Conservation (phyloP, 2,113 vertebrate species). For the Cyanistes caeruleus region DNA sequence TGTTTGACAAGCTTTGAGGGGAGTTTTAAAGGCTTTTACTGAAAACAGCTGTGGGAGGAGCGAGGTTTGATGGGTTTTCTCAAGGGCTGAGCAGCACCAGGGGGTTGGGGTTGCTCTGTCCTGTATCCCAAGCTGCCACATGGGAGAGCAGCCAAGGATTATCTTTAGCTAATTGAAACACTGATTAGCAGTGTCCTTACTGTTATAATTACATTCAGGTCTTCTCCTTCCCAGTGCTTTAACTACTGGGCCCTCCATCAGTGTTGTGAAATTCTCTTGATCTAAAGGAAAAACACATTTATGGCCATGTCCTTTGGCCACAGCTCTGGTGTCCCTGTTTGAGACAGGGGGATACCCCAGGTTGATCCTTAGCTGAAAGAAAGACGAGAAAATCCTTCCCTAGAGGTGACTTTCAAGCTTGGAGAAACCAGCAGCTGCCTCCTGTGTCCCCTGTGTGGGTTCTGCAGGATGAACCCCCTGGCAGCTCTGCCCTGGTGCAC, state of each 20-base stretch:
- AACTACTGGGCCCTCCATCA: background rate
- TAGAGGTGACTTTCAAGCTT: background rate
- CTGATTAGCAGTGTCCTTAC: background rate
- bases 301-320: background rate
- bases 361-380: background rate
- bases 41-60: background rate
- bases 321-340: background rate
- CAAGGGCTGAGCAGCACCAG: background rate
- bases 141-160: background rate
- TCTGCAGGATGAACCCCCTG: background rate
- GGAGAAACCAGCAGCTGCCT: background rate
- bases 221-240: background rate
- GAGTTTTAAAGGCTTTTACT: conserved; percentile 25
- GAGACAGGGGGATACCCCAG: background rate
- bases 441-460: rapidly evolving
- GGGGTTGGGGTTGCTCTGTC: background rate
- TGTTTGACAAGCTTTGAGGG: background rate
- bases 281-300: background rate
- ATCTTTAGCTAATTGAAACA: background rate
- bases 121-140: rapidly evolving
- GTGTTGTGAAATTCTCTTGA: background rate
- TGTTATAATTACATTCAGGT: background rate
- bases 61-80: background rate
- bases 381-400: background rate
- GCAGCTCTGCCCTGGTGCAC: background rate